Evolutionary conservation across 1,140 invertebrate species (phyloP), one percentile per base, ranked within the genome.

Genomic region (Archegozetes longisetosus): DNA sequence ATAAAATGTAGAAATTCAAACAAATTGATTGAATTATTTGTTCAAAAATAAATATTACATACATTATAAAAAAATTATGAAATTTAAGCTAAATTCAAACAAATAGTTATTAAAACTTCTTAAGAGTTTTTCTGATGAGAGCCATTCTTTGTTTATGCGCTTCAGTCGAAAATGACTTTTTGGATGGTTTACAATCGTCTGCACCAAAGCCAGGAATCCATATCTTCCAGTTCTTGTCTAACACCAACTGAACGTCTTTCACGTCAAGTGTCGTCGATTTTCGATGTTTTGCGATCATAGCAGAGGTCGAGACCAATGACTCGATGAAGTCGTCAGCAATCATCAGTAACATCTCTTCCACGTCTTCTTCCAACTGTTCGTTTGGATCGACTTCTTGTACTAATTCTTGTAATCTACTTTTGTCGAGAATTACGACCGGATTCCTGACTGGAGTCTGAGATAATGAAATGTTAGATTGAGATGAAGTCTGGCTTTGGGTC

Each of bases 151-250:
- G 90, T 74, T 91, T 93, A 69, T 97, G 91, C 12, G 91, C 87
- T 75, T 97, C 92, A n/a, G 87, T 91, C 2, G 86, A 80, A 0
- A 84, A 79, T 14, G 87, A 82, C 66, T 89, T 80, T 73, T 94
- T 94, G 70, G 64, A 40, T 2, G 28, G 14, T 17, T 27, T 23
- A 13, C 55, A 75, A 72, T 95, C 91, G 66, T 95, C 90, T 12
- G 88, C 88, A 2, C 90, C 91, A 77, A 94, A 94, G 12, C 91
- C 91, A 67, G 91, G 91, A 59, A 94, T 84, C 87, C 88, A 94
- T 82, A 95, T 91, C 67, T 93, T 93, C 79, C 85, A 93, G 69
- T 88, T 88, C 61, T 88, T 80, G 75, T 94, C 89, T 87, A 97
- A 78, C 76, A 91, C 85, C 62, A 95, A 75, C 70, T 96, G 91